Conservation (phyloP, 2,888 invertebrate genomes). For the Agrochola lychnidis region DNA sequence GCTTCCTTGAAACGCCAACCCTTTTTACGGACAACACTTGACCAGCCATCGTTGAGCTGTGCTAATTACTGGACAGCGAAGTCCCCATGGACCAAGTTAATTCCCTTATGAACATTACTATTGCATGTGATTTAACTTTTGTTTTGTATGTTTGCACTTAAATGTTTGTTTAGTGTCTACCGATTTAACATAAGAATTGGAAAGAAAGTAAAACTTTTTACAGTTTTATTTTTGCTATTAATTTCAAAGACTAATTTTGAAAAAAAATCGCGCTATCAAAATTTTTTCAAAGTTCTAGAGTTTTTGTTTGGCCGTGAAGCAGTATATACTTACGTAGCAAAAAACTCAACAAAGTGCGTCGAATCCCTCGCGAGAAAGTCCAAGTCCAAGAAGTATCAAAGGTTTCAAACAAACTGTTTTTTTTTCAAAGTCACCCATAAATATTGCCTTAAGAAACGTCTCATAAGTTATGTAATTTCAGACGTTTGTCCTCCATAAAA, state of each 20-base stretch:
- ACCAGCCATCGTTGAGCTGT: slow-evolving; percentile 49
- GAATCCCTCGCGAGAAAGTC: slow-evolving; percentile 12
- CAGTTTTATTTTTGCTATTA: not conserved
- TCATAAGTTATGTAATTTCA: not conserved
- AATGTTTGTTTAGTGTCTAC: not conserved
- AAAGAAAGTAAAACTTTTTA: not conserved
- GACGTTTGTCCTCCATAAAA: not conserved
- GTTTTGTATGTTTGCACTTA: slow-evolving; percentile 17
- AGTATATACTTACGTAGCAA: not conserved
- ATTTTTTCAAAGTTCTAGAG: not conserved
- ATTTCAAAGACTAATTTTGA: not conserved
- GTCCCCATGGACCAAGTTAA: slow-evolving; percentile 44
- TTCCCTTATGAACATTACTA: slow-evolving; percentile 30
- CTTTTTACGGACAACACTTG: slow-evolving; percentile 39
- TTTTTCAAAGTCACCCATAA: not conserved
- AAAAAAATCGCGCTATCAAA: not conserved
- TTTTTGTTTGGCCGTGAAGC: slow-evolving; percentile 8
- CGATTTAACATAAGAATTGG: not conserved
- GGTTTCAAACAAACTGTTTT: slow-evolving; percentile 9
- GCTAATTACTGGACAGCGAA: slow-evolving; percentile 29
- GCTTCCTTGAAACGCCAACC: slow-evolving; percentile 41
- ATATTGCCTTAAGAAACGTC: too few relatives aligned
- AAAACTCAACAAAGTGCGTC: slow-evolving; percentile 21
- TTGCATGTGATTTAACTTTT: slow-evolving; percentile 49
- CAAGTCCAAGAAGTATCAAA: slow-evolving; percentile 23